Percentiles rank a stretch among this genome's conserved stretches.
Evolutionary conservation across 2,113 vertebrate genomes (phyloP).

Genomic region (Panthera leo): DNA sequence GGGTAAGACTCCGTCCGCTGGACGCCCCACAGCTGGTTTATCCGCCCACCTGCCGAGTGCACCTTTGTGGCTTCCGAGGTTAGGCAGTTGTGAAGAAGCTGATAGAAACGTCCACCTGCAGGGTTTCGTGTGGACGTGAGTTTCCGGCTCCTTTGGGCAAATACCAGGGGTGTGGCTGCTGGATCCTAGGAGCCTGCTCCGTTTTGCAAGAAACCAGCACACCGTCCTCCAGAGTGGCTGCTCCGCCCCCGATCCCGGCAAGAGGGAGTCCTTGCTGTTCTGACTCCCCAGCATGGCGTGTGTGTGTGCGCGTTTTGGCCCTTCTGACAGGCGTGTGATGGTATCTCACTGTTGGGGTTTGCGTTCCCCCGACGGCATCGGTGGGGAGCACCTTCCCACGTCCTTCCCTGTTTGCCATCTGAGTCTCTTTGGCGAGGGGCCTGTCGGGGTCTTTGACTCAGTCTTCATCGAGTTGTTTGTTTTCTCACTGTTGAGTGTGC

Average conservation of each 20-base stretch:
- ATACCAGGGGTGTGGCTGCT: background rate
- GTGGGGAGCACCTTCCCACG: background rate
- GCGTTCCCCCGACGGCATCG: accelerated
- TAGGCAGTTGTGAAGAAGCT: background rate
- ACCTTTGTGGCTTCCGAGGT: background rate
- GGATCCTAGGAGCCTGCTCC: accelerated
- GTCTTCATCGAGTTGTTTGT: background rate
- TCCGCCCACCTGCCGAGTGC: background rate
- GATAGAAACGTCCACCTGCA: accelerated
- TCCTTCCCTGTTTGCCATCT: accelerated
- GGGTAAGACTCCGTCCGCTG: accelerated
- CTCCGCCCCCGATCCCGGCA: too few species aligned
- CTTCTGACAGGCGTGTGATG: accelerated
- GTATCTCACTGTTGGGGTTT: accelerated
- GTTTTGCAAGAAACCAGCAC: accelerated
- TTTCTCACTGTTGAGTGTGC: too few species aligned
- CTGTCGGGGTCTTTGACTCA: background rate
- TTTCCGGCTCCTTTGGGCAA: background rate
- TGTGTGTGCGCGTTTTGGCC: accelerated
- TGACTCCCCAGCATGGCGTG: accelerated
- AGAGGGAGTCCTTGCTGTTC: accelerated
- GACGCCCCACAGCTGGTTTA: accelerated
- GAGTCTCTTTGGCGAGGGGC: accelerated
- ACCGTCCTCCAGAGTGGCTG: background rate
- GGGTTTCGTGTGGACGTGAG: background rate